phyloP scores from a whole-genome alignment of 2,797 vertebrate species.

The Epinephelus coioides region DNA sequence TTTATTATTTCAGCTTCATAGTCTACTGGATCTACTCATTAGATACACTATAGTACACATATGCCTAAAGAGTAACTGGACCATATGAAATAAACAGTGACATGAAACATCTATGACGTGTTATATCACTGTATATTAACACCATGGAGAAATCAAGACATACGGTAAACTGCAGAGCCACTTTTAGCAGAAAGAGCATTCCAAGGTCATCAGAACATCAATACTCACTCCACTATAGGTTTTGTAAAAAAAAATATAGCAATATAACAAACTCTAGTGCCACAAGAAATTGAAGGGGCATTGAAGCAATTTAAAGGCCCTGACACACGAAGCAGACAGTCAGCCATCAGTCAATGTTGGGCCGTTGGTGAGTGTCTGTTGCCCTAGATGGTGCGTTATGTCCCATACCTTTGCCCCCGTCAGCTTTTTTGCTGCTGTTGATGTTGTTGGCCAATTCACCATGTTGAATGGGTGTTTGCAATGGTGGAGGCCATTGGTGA shows the following conservation, averaged over 20 bases:
- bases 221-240: background rate
- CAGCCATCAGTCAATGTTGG: too few species aligned
- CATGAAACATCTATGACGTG: background rate
- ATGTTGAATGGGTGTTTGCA: too few species aligned
- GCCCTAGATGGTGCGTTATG: too few species aligned
- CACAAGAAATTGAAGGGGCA: background rate
- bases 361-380: too few species aligned
- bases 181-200: background rate
- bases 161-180: background rate
- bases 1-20: background rate
- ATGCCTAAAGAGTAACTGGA: too few species aligned
- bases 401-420: too few species aligned
- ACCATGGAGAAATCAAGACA: background rate
- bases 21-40: background rate
- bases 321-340: too few species aligned
- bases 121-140: background rate
- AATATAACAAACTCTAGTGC: background rate
- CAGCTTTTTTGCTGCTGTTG: too few species aligned
- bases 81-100: background rate
- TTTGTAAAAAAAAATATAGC: background rate
- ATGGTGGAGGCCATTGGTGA: too few species aligned
- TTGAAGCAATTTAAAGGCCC: too few species aligned
- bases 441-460: too few species aligned
- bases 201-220: conserved; percentile 19
- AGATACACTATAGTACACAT: background rate